Evolutionary conservation across 2,888 invertebrate species (phyloP).

Genomic region (Luperina nickerlii): DNA sequence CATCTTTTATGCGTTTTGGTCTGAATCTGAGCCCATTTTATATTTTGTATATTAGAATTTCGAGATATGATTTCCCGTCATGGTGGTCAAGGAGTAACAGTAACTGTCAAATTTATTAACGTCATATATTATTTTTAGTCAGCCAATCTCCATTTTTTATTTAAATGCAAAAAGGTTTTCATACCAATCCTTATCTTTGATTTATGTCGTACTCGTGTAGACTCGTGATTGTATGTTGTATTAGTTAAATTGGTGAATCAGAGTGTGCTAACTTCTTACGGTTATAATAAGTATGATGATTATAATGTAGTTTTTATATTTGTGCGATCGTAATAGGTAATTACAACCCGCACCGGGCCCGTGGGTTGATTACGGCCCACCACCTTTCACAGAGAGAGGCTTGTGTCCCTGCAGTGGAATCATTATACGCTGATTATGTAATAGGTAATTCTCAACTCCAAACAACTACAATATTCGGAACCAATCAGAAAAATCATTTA

Average conservation of each 20-base stretch:
- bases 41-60: slow-evolving; percentile 3
- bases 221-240: slow-evolving; percentile 1
- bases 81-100: background rate
- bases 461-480: background rate
- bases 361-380: too few species aligned
- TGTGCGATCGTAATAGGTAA: background rate
- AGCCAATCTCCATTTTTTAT: background rate
- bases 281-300: background rate
- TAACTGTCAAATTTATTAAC: slow-evolving; percentile 29
- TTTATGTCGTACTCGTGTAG: background rate
- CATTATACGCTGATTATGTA: too few species aligned
- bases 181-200: background rate
- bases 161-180: slow-evolving; percentile 22
- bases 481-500: too few species aligned
- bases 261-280: background rate
- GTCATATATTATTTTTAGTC: slow-evolving; percentile 6
- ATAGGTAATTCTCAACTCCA: background rate
- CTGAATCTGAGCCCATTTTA: slow-evolving; percentile 42
- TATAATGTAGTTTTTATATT: background rate
- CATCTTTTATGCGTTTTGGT: slow-evolving; percentile 70
- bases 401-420: too few species aligned
- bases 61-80: slow-evolving; percentile 7
- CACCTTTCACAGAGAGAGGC: too few species aligned
- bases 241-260: slow-evolving; percentile 2
- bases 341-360: too few species aligned